Conservation (phyloP, 2,113 vertebrate species). For the Notothenia rossii region DNA sequence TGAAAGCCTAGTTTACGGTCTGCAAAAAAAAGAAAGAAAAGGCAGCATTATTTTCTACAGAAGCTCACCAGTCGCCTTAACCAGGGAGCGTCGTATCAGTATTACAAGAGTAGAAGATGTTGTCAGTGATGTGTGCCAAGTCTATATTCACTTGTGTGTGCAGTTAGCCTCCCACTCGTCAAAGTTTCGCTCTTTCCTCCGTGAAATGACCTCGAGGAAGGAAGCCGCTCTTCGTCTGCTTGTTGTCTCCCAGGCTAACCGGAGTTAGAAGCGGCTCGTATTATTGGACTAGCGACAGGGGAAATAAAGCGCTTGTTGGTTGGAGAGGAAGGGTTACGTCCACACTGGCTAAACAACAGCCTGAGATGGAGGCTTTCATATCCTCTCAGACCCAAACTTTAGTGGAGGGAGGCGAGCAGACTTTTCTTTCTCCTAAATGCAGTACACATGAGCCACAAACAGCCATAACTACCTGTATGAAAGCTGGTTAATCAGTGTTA, state of each 20-base stretch:
- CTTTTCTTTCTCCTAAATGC: constrained; percentile 48
- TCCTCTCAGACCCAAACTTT: constrained; percentile 59
- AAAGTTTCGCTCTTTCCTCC: constrained; percentile 39
- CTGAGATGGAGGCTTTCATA: constrained; percentile 69
- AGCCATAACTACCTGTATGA: constrained; percentile 70
- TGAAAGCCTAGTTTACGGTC: constrained; percentile 78
- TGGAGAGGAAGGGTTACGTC: constrained; percentile 58
- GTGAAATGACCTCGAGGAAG: constrained; percentile 23
- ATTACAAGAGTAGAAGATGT: constrained; percentile 65
- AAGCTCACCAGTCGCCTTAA: constrained; percentile 85
- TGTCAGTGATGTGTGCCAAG: constrained; percentile 70
- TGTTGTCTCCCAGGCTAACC: constrained; percentile 69
- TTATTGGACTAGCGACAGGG: constrained; percentile 75
- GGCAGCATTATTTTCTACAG: constrained; percentile 82
- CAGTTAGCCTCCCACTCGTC: constrained; percentile 53
- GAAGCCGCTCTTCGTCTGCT: constrained; percentile 37
- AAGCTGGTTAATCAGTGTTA: constrained; percentile 32
- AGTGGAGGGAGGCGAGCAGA: constrained; percentile 46
- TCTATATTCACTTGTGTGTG: constrained; percentile 57
- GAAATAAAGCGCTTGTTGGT: constrained; percentile 71
- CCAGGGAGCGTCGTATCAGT: constrained; percentile 77
- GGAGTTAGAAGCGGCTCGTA: constrained; percentile 62
- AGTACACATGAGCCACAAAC: constrained; percentile 62
- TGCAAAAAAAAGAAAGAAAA: constrained; percentile 64
- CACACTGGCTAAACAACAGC: constrained; percentile 53